Base-by-base conservation (phyloP, 2,888 invertebrate species). In the Crioceris asparagi region DNA sequence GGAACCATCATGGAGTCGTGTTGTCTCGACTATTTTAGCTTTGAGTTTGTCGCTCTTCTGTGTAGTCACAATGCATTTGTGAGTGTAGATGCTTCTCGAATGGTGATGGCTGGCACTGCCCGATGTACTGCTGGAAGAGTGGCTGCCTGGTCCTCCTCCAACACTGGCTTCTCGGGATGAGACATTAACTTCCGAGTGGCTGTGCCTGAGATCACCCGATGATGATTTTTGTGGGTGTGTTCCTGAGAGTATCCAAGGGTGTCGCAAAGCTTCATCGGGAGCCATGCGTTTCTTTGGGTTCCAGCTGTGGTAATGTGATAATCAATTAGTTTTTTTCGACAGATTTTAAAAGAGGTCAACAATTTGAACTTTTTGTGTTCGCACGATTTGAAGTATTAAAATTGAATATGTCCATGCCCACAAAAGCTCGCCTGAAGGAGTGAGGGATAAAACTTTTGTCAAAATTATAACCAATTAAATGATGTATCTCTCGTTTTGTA, bases 241-340 rank as follows among this genome's bases (percentile, higher is more conserved):
- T 33, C 49, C 55, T 4, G 61, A 58, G 53, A 91, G 68, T 43
- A 64, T 57, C 81, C 85, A 93, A 56, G 87, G 86, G 66, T 93
- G 93, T 36, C 82, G 77, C 15, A 85, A 73, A 2, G 92, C 93
- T 60, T 93, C 91, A 37, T 85, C 87, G 0, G 93, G 86, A 3
- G 86, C 91, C 77, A 93, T 79, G 45, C 93, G 78, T 44, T 84
- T 83, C 57, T 82, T 81, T 12, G 92, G 85, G 66, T 93, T 91
- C 93, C 93, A 94, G 64, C 87, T 87, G 66, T 12, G 4, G 10
- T 14, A 8, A 11, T 4, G 12, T n/a, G n/a, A n/a, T n/a, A n/a
- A n/a, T n/a, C n/a, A n/a, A n/a, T n/a, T n/a, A n/a, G n/a, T n/a
- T n/a, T n/a, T n/a, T n/a, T n/a, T n/a, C n/a, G n/a, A n/a, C n/a